Percentiles rank a stretch among this genome's conserved stretches.
phyloP scores from a whole-genome alignment of 2,888 invertebrate species.

The Bombylius major region DNA sequence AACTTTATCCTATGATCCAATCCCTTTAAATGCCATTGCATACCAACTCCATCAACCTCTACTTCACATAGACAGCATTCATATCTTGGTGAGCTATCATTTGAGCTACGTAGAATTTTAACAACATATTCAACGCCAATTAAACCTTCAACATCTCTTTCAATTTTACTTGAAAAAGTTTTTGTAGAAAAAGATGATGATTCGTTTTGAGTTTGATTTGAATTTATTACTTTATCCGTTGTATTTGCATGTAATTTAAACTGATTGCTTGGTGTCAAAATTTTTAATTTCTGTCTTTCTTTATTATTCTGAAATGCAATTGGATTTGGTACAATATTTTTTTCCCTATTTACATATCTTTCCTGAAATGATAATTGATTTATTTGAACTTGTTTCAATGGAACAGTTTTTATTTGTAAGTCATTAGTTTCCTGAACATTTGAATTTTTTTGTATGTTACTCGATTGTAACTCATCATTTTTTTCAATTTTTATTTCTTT shows the following conservation, averaged over 20 bases:
- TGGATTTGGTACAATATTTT: background rate
- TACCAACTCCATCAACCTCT: conserved; percentile 60
- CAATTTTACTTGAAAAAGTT: conserved; percentile 6
- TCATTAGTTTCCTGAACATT: background rate
- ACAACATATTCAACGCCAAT: conserved; percentile 67
- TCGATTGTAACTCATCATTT: background rate
- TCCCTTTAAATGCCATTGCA: conserved; percentile 65
- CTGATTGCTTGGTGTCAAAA: background rate
- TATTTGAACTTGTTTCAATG: background rate
- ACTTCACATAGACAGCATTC: conserved; percentile 65
- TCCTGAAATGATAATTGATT: background rate
- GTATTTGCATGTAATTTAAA: background rate
- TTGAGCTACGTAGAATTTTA: conserved; percentile 52
- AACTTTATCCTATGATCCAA: conserved; percentile 63
- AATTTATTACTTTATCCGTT: background rate
- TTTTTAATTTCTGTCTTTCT: background rate
- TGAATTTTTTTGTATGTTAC: background rate
- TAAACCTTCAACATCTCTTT: conserved; percentile 27
- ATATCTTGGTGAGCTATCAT: conserved; percentile 54
- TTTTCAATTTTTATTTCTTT: background rate
- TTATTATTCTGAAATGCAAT: background rate
- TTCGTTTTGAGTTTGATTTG: background rate
- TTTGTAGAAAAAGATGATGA: conserved; percentile 16
- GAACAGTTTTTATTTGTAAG: too few relatives aligned
- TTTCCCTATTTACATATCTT: background rate